Evolutionary conservation across 2,113 vertebrate genomes (phyloP), one percentile per base, ranked within the genome.

Genomic region (Clinocottus analis): DNA sequence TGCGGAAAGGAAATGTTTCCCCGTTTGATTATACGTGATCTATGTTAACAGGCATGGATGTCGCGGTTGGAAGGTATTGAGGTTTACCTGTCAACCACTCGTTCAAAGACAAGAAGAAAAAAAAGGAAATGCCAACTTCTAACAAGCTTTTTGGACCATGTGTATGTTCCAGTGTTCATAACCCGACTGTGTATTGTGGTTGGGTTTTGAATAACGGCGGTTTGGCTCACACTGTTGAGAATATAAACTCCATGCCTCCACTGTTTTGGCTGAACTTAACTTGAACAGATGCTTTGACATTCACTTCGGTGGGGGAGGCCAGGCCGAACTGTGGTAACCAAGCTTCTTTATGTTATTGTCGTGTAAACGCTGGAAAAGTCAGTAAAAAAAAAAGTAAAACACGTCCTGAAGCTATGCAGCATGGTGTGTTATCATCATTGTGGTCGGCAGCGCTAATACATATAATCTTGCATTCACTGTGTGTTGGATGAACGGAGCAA

Each of bases 191-290:
- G 88, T 88, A 63, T 86, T 91, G 90, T 89, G 87, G 92, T 87
- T 51, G 13, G 81, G 81, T 82, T 90, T 88, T 79, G 84, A 84
- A 91, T 88, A 84, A 86, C 84, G 75, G 87, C 37, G 90, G 92
- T 83, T 88, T 94, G 89, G 90, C 90, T 80, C 49, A 58, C 69
- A 64, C 23, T 68, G n/a, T 37, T 61, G 62, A 77, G 83, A 61
- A 79, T 61, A 78, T 72, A 85, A 83, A 88, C 77, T 65, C 68
- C 58, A 70, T 78, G 72, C 67, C 81, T 83, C 79, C 80, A 84
- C 76, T 65, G 77, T 77, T 63, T 76, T 85, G 80, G 75, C 84
- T 83, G 83, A 88, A 85, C 74, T 74, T 68, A 77, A 83, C 63
- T 81, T 74, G 66, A 78, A 75, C 80, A 84, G 58, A 90, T 72